A percentile compares a stretch with the other conserved stretches of the same genome.
Conservation (phyloP, 1,140 invertebrate genomes). For the Zaprionus taronus region DNA sequence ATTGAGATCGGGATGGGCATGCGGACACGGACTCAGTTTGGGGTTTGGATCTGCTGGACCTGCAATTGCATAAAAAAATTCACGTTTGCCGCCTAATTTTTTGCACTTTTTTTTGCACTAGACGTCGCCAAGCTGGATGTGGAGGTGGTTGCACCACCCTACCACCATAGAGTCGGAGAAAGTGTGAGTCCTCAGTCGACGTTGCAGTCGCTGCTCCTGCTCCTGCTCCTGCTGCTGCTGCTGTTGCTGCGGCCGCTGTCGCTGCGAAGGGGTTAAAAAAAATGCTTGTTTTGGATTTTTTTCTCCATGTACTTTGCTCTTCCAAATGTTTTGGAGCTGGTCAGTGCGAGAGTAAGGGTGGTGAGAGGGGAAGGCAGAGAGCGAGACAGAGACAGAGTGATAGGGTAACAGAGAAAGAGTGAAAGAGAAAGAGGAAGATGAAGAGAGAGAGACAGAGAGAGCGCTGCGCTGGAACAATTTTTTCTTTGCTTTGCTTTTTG, state of each 20-base stretch:
- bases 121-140: constrained; percentile 48
- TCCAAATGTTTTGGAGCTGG: constrained; percentile 57
- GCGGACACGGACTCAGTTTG: constrained; percentile 5
- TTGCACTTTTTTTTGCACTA: constrained; percentile 67
- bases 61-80: constrained; percentile 68
- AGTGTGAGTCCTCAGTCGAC: constrained; percentile 31
- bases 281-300: constrained; percentile 75
- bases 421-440: constrained; percentile 5
- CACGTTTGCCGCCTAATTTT: constrained; percentile 80
- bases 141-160: constrained; percentile 57
- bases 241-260: constrained; percentile 34
- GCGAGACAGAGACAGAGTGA: constrained; percentile 1
- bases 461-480: constrained; percentile 57
- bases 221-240: constrained; percentile 19
- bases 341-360: constrained; percentile 9
- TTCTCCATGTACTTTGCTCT: constrained; percentile 50
- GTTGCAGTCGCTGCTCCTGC: constrained; percentile 5
- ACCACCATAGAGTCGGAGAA: constrained; percentile 20
- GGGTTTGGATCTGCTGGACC: constrained; percentile 46
- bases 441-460: constrained; percentile 6
- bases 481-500: constrained; percentile 42
- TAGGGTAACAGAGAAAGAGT: constrained; percentile 4
- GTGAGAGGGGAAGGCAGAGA: constrained; percentile 3
- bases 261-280: constrained; percentile 77
- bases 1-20: not conserved